A percentile compares a stretch with the other conserved stretches of the same genome.
These are phyloP conservation scores for Brenthis daphne DNA, from an alignment of 2,888 invertebrate species.

Conservation along the genomic window DNA sequence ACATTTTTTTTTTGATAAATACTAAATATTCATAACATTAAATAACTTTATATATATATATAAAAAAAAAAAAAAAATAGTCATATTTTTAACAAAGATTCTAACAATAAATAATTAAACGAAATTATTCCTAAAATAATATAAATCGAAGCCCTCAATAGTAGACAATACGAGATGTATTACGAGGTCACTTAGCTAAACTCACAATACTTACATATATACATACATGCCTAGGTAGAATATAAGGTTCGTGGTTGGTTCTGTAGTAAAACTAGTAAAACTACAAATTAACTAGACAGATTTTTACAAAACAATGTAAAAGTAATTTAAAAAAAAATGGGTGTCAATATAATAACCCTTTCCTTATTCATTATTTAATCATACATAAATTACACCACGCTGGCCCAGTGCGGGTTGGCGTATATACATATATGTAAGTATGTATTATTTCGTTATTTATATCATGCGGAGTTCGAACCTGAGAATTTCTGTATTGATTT, in stretches of 20 bases:
- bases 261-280: constrained; percentile 11
- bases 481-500: too few relatives aligned
- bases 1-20: too few relatives aligned
- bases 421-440: too few relatives aligned
- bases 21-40: too few relatives aligned
- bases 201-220: constrained; percentile 5
- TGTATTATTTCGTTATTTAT: too few relatives aligned
- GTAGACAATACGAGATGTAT: constrained; percentile 39
- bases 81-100: background rate
- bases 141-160: constrained; percentile 23
- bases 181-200: constrained; percentile 46
- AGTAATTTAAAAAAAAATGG: too few relatives aligned
- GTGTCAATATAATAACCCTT: too few relatives aligned
- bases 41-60: background rate
- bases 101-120: constrained; percentile 10
- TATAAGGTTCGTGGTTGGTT: constrained; percentile 15
- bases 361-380: too few relatives aligned
- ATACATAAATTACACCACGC: too few relatives aligned
- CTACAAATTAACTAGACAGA: background rate
- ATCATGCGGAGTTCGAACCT: too few relatives aligned
- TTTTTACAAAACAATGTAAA: too few relatives aligned
- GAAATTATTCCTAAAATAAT: constrained; percentile 5
- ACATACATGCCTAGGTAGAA: background rate
- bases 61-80: background rate
- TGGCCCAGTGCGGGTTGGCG: too few relatives aligned